A percentile compares a stretch with the other conserved stretches of the same genome.
Conservation (phyloP, 2,113 vertebrate species). For the Lycaon pictus region DNA sequence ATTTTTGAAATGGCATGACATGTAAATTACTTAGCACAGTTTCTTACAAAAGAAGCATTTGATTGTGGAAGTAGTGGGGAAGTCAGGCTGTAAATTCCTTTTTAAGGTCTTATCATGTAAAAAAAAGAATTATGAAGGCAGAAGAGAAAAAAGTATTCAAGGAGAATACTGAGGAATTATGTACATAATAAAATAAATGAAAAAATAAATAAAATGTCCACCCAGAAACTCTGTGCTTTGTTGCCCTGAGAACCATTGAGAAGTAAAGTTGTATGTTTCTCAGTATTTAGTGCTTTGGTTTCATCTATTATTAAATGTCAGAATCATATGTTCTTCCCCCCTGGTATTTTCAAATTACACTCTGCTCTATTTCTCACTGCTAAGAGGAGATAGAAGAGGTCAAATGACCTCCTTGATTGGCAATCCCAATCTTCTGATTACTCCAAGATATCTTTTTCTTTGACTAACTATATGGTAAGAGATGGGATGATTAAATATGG, state of each 20-base stretch:
- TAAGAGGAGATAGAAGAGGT: background rate
- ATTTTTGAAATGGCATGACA: background rate
- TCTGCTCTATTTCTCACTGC: background rate
- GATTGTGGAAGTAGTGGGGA: background rate
- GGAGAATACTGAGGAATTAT: background rate
- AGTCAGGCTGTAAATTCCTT: background rate
- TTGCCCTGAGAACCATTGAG: background rate
- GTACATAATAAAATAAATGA: background rate
- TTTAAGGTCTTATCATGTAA: background rate
- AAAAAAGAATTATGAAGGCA: background rate
- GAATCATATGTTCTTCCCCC: background rate
- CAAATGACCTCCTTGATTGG: background rate
- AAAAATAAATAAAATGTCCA: background rate
- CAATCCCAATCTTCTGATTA: background rate
- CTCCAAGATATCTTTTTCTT: background rate
- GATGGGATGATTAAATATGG: background rate
- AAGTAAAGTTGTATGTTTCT: background rate
- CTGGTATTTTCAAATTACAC: background rate
- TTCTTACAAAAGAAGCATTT: background rate
- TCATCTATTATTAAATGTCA: background rate
- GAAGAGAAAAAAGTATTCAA: conserved; percentile 4
- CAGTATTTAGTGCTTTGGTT: background rate
- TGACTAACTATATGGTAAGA: background rate
- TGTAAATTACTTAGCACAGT: background rate
- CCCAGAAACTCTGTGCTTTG: background rate